Evolutionary conservation across 2,888 invertebrate genomes (phyloP).

Genomic region (Leptinotarsa peninsularis): DNA sequence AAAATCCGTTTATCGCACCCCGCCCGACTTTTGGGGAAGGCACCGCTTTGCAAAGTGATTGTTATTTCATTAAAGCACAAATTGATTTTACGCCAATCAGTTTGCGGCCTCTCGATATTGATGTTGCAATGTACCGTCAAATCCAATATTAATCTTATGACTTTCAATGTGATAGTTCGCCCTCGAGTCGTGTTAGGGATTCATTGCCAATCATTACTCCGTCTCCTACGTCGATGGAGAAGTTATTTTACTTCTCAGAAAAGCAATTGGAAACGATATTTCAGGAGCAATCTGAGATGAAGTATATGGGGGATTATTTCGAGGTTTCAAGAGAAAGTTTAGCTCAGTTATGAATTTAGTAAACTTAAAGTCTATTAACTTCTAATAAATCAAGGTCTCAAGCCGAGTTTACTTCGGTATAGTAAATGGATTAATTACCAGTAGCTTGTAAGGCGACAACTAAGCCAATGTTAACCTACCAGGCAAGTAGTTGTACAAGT

Average conservation of each 20-base stretch:
- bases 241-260: not conserved
- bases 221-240: not conserved
- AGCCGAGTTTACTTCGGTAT: too few relatives aligned
- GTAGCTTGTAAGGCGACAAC: too few relatives aligned
- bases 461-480: too few relatives aligned
- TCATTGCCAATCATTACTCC: constrained; percentile 6
- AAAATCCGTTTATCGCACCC: constrained; percentile 40
- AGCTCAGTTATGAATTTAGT: too few relatives aligned
- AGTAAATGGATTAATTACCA: too few relatives aligned
- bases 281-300: not conserved
- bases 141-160: constrained; percentile 39
- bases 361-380: too few relatives aligned
- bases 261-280: not conserved
- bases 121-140: constrained; percentile 35
- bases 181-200: constrained; percentile 17
- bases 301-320: not conserved
- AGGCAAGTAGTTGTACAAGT: too few relatives aligned
- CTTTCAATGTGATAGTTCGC: constrained; percentile 41
- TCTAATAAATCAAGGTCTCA: too few relatives aligned
- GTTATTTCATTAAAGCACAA: constrained; percentile 47
- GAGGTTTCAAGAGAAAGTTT: too few relatives aligned
- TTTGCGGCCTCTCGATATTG: constrained; percentile 43
- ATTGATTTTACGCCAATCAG: constrained; percentile 46
- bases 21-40: constrained; percentile 18
- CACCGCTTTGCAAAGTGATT: constrained; percentile 46